phyloP scores from a whole-genome alignment of 2,113 vertebrate species.

The Rhadina sibilatrix region DNA sequence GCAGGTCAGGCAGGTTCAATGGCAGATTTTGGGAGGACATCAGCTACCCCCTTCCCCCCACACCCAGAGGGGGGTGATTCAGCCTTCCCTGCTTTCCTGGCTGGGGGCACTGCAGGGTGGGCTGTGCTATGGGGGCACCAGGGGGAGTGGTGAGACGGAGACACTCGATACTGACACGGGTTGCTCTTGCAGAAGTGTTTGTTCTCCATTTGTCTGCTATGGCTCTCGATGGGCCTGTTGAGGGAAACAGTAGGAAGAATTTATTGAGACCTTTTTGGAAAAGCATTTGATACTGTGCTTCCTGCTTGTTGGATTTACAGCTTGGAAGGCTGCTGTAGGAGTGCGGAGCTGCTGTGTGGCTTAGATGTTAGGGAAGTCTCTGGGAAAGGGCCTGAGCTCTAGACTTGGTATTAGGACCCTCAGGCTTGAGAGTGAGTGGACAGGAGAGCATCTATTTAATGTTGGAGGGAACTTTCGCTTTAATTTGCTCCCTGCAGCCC shows the following conservation, averaged over 20 bases:
- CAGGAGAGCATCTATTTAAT: background rate
- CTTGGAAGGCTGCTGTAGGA: background rate
- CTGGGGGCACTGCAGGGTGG: background rate
- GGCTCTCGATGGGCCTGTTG: background rate
- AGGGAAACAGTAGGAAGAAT: background rate
- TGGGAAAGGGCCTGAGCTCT: background rate
- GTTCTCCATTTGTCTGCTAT: background rate
- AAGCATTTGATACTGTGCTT: background rate
- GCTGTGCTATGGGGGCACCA: accelerated
- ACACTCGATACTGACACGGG: accelerated
- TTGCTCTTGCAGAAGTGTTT: background rate
- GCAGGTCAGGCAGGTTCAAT: background rate
- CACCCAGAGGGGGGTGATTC: background rate
- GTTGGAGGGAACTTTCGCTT: background rate
- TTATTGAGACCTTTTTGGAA: background rate
- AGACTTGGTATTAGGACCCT: accelerated
- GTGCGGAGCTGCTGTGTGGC: background rate
- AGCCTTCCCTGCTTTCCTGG: background rate
- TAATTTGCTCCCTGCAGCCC: background rate
- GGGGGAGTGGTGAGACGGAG: accelerated
- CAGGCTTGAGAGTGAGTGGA: background rate
- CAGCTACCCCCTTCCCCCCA: background rate
- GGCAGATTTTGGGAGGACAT: background rate
- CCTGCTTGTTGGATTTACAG: slow-evolving; percentile 13
- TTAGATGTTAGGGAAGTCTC: background rate